A percentile compares a stretch with the other conserved stretches of the same genome.
Evolutionary conservation across 2,888 invertebrate genomes (phyloP).

Genomic region (Perizoma flavofasciatum): DNA sequence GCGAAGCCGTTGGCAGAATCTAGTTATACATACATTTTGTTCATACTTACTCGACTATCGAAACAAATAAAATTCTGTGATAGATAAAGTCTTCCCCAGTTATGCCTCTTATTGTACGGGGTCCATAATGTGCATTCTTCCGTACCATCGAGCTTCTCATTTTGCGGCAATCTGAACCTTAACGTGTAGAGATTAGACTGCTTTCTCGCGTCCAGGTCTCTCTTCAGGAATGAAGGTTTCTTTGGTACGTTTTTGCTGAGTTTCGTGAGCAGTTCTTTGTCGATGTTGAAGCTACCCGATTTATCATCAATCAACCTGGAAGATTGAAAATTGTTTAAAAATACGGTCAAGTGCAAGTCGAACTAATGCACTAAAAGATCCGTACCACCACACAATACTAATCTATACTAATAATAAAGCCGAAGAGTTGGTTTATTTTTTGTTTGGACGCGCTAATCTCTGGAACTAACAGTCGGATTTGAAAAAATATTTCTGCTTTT

Average conservation of each 20-base stretch:
- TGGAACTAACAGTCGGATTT: too few species aligned
- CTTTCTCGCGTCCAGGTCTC: constrained; percentile 97
- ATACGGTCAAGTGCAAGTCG: background rate
- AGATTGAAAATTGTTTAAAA: constrained; percentile 38
- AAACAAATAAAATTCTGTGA: constrained; percentile 98
- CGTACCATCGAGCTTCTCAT: constrained; percentile 97
- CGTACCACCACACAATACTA: too few species aligned
- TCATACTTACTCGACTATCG: constrained; percentile 91
- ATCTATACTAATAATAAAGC: too few species aligned
- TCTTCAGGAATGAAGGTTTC: constrained; percentile 95
- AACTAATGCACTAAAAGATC: too few species aligned
- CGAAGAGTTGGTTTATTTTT: too few species aligned
- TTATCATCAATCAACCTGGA: constrained; percentile 95
- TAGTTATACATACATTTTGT: too few species aligned
- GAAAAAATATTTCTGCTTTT: too few species aligned
- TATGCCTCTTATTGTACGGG: constrained; percentile 95
- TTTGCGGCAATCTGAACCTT: constrained; percentile 92
- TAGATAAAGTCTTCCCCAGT: constrained; percentile 94
- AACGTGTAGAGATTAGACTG: constrained; percentile 96
- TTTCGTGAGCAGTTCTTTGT: constrained; percentile 92
- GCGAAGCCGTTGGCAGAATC: too few species aligned
- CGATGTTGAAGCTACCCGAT: constrained; percentile 92
- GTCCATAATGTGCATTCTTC: constrained; percentile 97
- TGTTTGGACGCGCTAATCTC: too few species aligned
- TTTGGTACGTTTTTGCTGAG: constrained; percentile 94